Base-by-base conservation (phyloP, 2,888 invertebrate species). In the Sceliomorpha sp. region DNA sequence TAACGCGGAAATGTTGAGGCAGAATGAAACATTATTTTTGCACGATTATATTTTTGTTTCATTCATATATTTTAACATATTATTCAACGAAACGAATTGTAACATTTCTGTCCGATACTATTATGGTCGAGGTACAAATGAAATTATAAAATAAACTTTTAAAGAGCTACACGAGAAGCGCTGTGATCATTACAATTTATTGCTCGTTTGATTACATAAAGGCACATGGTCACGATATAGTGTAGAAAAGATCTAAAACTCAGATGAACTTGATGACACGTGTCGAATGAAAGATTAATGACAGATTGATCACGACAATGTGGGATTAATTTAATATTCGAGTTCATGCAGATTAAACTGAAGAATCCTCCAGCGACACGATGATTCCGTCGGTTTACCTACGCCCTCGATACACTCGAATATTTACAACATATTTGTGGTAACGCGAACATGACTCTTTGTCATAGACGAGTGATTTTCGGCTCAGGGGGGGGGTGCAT, bases 341-440 rank as follows among this genome's bases (percentile, higher is more conserved):
- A 20, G 5, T 20, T 20, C 5, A 20, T 20, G 5, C 5, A 20
- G 20, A 20, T 5, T 20, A 20, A 32, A 32, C 17, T 7, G 12
- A 20, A 20, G 17, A 55, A 42, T 34, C 42, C 24, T 15, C 15
- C 44, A 44, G 34, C 9, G 8, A 36, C 13, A 14, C 10, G 17
- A 56, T 12, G 17, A 26, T 20, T 12, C 10, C 4, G 42, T 15
- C n/a, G 32, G 15, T n/a, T 36, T 32, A 9, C n/a, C 7, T 12
- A 45, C 39, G 51, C 26, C 50, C 53, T 27, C 42, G 48, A 53
- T 45, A 45, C 42, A 37, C 45, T 32, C 37, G 70, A 60, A 68
- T 80, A 83, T 82, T 85, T 83, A 84, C 78, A 77, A 78, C 74
- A 74, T 79, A 84, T 85, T 87, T 86, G 86, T 73, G 84, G 85